phyloP scores from a whole-genome alignment of 2,888 invertebrate genomes.

The Cheilosia pagana region DNA sequence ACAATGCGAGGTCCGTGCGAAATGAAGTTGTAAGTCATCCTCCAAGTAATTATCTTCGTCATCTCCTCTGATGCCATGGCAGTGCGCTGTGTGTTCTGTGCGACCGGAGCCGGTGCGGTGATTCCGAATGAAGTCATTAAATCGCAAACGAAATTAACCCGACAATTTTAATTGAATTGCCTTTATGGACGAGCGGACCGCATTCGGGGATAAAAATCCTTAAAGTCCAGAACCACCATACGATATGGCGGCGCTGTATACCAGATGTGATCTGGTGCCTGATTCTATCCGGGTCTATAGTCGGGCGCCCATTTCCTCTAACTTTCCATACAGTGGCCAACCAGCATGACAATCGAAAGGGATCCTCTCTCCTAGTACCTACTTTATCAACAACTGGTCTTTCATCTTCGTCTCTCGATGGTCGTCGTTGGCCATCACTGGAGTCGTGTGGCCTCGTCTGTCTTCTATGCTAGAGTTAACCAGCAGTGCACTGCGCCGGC shows the following conservation, averaged over 20 bases:
- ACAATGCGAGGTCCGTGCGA: slow-evolving; percentile 54
- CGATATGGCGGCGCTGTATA: slow-evolving; percentile 15
- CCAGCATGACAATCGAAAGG: slow-evolving; percentile 50
- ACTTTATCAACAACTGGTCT: slow-evolving; percentile 71
- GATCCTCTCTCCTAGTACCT: slow-evolving; percentile 10
- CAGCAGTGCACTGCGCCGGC: background rate
- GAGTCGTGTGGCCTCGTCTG: slow-evolving; percentile 72
- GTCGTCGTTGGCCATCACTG: slow-evolving; percentile 43
- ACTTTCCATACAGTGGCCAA: slow-evolving; percentile 28
- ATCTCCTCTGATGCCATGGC: slow-evolving; percentile 40
- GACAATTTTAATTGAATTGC: slow-evolving; percentile 77
- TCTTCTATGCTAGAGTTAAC: slow-evolving; percentile 36
- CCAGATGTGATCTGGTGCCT: slow-evolving; percentile 60
- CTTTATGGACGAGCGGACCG: slow-evolving; percentile 17
- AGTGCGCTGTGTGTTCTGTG: background rate
- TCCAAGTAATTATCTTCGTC: slow-evolving; percentile 72
- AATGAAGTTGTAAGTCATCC: slow-evolving; percentile 75
- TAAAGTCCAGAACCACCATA: slow-evolving; percentile 57
- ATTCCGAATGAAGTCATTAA: slow-evolving; percentile 76
- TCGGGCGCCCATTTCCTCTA: slow-evolving; percentile 60
- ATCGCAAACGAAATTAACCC: slow-evolving; percentile 77
- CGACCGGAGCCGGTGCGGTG: slow-evolving; percentile 30
- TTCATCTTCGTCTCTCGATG: slow-evolving; percentile 54
- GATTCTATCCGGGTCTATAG: slow-evolving; percentile 66
- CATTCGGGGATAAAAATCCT: slow-evolving; percentile 25